Evolutionary conservation across 2,888 invertebrate genomes (phyloP).

Genomic region (Pristionchus maxplancki): DNA sequence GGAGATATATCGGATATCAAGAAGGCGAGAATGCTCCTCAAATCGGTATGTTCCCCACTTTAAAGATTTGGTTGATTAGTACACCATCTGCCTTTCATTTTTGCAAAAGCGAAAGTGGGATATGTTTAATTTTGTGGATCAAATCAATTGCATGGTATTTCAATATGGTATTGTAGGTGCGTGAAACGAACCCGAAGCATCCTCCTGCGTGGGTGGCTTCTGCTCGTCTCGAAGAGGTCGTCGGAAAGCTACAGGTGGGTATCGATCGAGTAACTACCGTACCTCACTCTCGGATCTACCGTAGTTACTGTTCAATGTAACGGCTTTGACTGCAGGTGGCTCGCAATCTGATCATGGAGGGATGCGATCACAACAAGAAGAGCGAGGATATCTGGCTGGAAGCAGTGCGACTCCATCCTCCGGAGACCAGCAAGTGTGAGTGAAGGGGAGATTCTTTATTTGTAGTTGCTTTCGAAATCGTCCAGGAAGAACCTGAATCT

Average conservation of each 20-base stretch:
- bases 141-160: background rate
- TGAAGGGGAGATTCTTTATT: background rate
- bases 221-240: slow-evolving; percentile 95
- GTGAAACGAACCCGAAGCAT: slow-evolving; percentile 97
- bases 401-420: slow-evolving; percentile 88
- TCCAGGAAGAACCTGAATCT: too few relatives aligned
- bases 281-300: background rate
- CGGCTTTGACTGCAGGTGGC: slow-evolving; percentile 73
- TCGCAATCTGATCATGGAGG: slow-evolving; percentile 95
- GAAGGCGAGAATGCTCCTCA: slow-evolving; percentile 89
- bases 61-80: background rate
- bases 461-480: too few relatives aligned
- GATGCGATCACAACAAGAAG: slow-evolving; percentile 92
- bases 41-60: slow-evolving; percentile 84
- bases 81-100: too few relatives aligned
- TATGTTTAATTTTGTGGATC: too few relatives aligned
- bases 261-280: background rate
- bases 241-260: slow-evolving; percentile 72
- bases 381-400: slow-evolving; percentile 99
- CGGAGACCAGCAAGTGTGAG: slow-evolving; percentile 65
- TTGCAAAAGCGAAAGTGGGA: too few relatives aligned
- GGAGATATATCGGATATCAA: slow-evolving; percentile 83
- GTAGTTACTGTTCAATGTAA: background rate
- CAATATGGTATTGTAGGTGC: slow-evolving; percentile 62
- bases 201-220: slow-evolving; percentile 99